Base-by-base conservation (phyloP, 2,888 invertebrate species). In the Ornithoptera priamus region DNA sequence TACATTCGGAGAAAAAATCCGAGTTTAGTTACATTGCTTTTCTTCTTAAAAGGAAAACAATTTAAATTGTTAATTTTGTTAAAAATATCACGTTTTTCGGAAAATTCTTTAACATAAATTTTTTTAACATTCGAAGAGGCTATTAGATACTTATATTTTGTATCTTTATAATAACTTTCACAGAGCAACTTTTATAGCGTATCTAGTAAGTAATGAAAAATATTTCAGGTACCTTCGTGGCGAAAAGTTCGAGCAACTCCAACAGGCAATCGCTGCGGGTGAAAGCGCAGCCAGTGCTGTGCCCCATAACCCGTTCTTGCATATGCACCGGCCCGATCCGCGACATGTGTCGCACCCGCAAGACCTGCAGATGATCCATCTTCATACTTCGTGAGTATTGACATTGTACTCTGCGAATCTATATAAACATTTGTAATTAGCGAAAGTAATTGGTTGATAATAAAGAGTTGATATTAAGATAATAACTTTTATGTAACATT, bases 171-270 rank as follows among this genome's bases (percentile, higher is more conserved):
- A 12, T 42, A 42, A 2, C 8, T 42, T 42, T 42, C 12, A 42
- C 42, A 12, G 8, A 2, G 8, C 8, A 8, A 12, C 12, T 42
- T 10, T 42, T 8, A 42, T 42, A 12, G 12, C 15, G 46, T 46
- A 15, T 6, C 6, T n/a, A 53, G n/a, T n/a, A 53, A 53, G 18
- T 7, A 53, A 5, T 53, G 18, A n/a, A 53, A 53, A 53, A 53
- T 46, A 46, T 12, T n/a, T 5, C 8, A 93, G 93, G 80, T 99
- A 97, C 85, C 93, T 97, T 58, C 96, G 97, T 76, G 98, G 98
- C 3, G 97, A 97, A 18, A 97, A 97, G 85, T 97, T 95, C 86
- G 97, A 97, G 82, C 97, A 97, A 86, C 90, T 97, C 71, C 97
- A 97, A 87, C 96, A 96, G 83, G 97, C 97, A 72, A 97, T 97